Conservation (phyloP, 30 jellyfish, hydroid and myxozoan genomes). For the Chironex yamaguchii region DNA sequence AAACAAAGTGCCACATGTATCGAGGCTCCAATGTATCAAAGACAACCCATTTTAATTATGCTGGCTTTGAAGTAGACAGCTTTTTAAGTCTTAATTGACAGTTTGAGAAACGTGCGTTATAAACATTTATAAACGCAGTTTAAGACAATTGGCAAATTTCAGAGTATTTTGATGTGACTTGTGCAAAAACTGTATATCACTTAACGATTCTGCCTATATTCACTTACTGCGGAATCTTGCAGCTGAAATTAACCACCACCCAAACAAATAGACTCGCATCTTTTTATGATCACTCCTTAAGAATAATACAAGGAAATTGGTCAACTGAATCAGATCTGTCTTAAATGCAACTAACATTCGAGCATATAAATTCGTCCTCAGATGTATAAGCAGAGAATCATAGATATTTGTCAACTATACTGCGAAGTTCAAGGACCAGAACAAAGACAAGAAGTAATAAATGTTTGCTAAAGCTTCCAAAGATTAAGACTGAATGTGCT, state of each 20-base stretch:
- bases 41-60: no score
- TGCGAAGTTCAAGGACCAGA: constrained; percentile 45
- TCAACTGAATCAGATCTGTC: not conserved
- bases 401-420: constrained; percentile 24
- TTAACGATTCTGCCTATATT: constrained; percentile 15
- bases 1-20: not conserved
- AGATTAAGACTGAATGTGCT: no score
- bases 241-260: constrained; percentile 13
- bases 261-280: constrained; percentile 33
- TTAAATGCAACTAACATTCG: not conserved
- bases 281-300: constrained; percentile 56
- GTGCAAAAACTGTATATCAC: constrained; percentile 1
- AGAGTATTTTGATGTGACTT: no score
- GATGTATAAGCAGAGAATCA: constrained; percentile 21
- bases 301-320: constrained; percentile 27
- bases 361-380: not conserved
- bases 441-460: constrained; percentile 44
- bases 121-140: no score
- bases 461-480: constrained; percentile 38
- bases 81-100: no score
- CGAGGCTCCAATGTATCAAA: no score
- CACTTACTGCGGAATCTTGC: constrained; percentile 19
- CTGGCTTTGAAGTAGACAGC: no score
- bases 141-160: no score
- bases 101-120: no score